Conservation (phyloP, 1,140 invertebrate genomes). For the Platorchestia sp. region DNA sequence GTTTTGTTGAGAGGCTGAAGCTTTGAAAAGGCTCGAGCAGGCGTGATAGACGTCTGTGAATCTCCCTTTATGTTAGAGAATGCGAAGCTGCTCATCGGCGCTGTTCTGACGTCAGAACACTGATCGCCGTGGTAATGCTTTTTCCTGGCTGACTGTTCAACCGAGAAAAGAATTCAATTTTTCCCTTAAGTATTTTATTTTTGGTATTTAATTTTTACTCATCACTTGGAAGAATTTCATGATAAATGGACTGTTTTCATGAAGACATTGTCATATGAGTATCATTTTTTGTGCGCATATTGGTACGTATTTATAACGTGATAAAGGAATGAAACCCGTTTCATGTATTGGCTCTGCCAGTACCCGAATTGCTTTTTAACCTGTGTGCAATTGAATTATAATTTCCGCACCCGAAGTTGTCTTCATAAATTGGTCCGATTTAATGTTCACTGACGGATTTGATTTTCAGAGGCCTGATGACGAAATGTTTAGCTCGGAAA, state of each 20-base stretch:
- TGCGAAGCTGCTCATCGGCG: not conserved
- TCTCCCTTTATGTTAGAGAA: conserved; percentile 3
- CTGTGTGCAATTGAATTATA: not conserved
- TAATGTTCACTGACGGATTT: not conserved
- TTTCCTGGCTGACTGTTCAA: not conserved
- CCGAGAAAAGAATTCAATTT: not conserved
- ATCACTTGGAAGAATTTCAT: not conserved
- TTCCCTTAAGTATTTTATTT: not conserved
- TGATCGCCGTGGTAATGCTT: not conserved
- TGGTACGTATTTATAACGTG: not conserved
- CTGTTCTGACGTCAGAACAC: not conserved
- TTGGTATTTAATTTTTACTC: not conserved
- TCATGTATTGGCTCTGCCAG: not conserved
- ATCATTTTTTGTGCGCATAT: not conserved
- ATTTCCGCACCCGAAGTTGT: not conserved
- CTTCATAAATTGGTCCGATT: not conserved
- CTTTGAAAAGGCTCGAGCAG: conserved; percentile 41
- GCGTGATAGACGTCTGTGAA: conserved; percentile 46
- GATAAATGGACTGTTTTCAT: not conserved
- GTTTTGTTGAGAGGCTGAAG: conserved; percentile 12
- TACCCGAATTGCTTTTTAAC: not conserved
- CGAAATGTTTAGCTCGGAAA: not conserved
- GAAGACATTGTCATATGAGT: not conserved
- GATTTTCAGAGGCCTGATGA: not conserved
- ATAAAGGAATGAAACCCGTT: not conserved